Evolutionary conservation across 2,797 vertebrate species (phyloP), one percentile per base, ranked within the genome.

Genomic region (Remorina albescens): DNA sequence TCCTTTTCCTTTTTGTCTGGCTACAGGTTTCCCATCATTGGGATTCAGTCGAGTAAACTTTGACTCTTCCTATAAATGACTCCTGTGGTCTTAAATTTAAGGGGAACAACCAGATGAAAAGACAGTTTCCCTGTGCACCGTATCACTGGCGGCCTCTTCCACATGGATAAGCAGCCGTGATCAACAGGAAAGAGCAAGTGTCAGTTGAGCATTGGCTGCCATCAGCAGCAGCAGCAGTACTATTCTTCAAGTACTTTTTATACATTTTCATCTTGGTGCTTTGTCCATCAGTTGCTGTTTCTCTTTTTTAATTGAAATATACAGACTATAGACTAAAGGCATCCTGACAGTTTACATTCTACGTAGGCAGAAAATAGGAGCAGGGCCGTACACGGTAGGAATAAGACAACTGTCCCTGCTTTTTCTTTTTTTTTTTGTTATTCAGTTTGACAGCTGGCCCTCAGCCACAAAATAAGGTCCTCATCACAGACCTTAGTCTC

Each of bases 111-210:
- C 64, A 68, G 67, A 88, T 89, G 71, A 89, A 86, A 82, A 81
- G 75, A 83, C 64, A 51, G 74, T 79, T 79, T n/a, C 71, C 74
- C 74, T 25, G 23, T 62, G 76, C 69, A 73, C 55, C 21, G 64
- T 78, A 86, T 89, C 82, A 46, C 72, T 80, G 60, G 75, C 82
- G 82, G 74, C 56, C 56, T 79, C 83, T 92, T 88, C 81, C 87
- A 87, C 80, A 82, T 85, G 81, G 83, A 86, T 89, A 85, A 91
- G 68, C 86, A 90, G 78, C 60, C 70, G 76, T 79, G 85, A 90
- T 88, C 75, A 81, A 72, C 82, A 79, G 69, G 50, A 78, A 54
- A 81, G 63, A 63, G 66, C 44, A n/a, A 49, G 26, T 80, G 62
- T 82, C 81, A 89, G 59, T 70, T 51, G 64, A 76, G 18, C 56